Percentiles rank a stretch among this genome's conserved stretches.
These are phyloP conservation scores for Ia io DNA, from an alignment of 2,113 vertebrate species.

Conservation along the genomic window DNA sequence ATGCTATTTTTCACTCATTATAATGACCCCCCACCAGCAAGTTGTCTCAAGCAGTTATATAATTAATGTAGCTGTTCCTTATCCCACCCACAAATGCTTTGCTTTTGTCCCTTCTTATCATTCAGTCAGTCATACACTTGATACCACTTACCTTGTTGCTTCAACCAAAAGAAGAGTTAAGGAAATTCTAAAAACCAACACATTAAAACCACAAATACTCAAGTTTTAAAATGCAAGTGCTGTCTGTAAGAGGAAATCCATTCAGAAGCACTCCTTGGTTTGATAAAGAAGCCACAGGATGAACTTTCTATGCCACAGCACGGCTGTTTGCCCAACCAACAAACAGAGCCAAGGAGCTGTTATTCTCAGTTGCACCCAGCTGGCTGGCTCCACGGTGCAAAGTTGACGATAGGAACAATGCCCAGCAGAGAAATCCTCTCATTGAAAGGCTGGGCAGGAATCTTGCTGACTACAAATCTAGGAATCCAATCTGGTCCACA, in stretches of 20 bases:
- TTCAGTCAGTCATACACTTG: constrained; percentile 51
- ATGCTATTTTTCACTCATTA: constrained; percentile 42
- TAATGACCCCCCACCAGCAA: constrained; percentile 62
- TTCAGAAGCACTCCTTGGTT: constrained; percentile 71
- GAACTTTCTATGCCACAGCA: constrained; percentile 80
- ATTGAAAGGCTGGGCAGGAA: constrained; percentile 63
- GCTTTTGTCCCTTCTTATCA: constrained; percentile 63
- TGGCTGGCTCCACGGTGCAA: constrained; percentile 66
- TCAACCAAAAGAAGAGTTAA: constrained; percentile 77
- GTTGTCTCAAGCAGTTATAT: constrained; percentile 73
- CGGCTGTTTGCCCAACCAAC: constrained; percentile 62
- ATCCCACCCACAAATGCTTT: constrained; percentile 71
- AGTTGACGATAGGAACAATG: constrained; percentile 72
- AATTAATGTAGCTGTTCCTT: constrained; percentile 71
- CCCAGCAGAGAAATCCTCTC: constrained; percentile 74
- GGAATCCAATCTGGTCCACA: constrained; percentile 73
- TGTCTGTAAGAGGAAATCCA: constrained; percentile 75
- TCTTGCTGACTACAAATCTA: constrained; percentile 70
- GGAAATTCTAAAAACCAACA: constrained; percentile 16
- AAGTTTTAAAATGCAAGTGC: constrained; percentile 76
- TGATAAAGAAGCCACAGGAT: constrained; percentile 73
- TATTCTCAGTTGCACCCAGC: constrained; percentile 74
- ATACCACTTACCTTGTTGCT: constrained; percentile 83
- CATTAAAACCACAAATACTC: constrained; percentile 70
- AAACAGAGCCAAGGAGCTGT: constrained; percentile 71